Evolutionary conservation across 2,113 vertebrate genomes (phyloP).

Genomic region (Cromileptes altivelis): DNA sequence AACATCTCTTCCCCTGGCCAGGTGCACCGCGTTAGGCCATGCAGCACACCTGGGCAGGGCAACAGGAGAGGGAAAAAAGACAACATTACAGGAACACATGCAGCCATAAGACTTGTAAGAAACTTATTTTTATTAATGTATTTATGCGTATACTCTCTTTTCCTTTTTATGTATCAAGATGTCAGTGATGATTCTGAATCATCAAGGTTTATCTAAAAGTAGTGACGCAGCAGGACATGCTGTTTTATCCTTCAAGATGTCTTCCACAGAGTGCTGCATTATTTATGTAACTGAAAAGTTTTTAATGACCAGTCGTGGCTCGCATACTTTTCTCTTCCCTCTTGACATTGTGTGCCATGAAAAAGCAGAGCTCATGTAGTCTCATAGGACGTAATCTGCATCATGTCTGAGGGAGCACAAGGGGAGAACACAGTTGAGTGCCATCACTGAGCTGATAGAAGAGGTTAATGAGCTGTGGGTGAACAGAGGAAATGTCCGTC

Average conservation of each 20-base stretch:
- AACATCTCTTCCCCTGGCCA: no score
- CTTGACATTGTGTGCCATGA: neutral
- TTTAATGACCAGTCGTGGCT: neutral
- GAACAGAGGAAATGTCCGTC: slow-evolving; percentile 31
- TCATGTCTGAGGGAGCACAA: neutral
- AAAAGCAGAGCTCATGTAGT: neutral
- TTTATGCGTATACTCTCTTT: no score
- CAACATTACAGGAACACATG: no score
- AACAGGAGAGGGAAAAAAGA: no score
- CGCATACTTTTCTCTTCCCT: neutral
- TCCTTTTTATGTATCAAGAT: neutral
- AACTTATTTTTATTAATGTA: neutral
- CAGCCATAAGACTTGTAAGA: neutral
- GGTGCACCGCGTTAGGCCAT: no score
- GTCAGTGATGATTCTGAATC: neutral
- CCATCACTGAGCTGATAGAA: slow-evolving; percentile 1
- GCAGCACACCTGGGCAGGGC: no score
- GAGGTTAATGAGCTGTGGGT: slow-evolving; percentile 70
- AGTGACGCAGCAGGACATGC: neutral
- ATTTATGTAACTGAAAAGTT: neutral
- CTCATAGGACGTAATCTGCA: neutral
- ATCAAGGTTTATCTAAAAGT: neutral
- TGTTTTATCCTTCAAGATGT: neutral
- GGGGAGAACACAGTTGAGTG: neutral
- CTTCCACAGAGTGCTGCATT: neutral